Base-by-base conservation (phyloP, 2,113 vertebrate species). In the Gavia stellata region DNA sequence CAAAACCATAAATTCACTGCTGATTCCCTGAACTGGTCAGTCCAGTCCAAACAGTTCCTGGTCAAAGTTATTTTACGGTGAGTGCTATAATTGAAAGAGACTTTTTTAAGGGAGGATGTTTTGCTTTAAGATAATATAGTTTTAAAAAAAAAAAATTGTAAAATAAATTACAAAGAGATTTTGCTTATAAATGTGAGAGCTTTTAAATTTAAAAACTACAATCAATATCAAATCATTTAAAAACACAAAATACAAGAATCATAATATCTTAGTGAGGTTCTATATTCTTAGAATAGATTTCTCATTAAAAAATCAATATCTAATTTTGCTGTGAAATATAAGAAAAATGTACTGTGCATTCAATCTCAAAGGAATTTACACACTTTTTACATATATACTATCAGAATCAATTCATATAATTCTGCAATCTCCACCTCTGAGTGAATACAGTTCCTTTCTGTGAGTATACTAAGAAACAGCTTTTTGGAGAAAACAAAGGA, bases 301-400 rank as follows among this genome's bases (percentile, higher is more conserved):
- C 93, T 88, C 93, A 91, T 96, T 94, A 85, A 95, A 96, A 94
- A 95, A 97, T 97, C 96, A 80, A 96, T 97, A 97, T 40, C 67
- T 91, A 92, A 97, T 97, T 97, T 97, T 95, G 50, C 44, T 91
- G 71, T 91, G 79, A 91, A 96, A 86, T 50, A 19, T 33, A 95
- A 82, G 95, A 94, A 92, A 85, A 97, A 95, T 92, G 81, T 82
- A 89, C 62, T 20, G 14, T 74, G 45, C 33, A 8, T 88, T 94
- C 94, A 59, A 82, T 77, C 78, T 85, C 74, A 77, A 90, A 92
- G 63, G 47, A 83, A 77, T 92, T 78, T 85, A 91, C 84, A 95
- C 66, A 73, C 42, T 63, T 93, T 92, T 88, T 86, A 92, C 81
- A 86, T 40, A 85, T 20, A 68, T 42, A 40, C n/a, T 62, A 36